Percentiles rank a stretch among this genome's conserved stretches.
These are phyloP conservation scores for Nebria salina DNA, from an alignment of 2,888 invertebrate genomes.

Conservation along the genomic window DNA sequence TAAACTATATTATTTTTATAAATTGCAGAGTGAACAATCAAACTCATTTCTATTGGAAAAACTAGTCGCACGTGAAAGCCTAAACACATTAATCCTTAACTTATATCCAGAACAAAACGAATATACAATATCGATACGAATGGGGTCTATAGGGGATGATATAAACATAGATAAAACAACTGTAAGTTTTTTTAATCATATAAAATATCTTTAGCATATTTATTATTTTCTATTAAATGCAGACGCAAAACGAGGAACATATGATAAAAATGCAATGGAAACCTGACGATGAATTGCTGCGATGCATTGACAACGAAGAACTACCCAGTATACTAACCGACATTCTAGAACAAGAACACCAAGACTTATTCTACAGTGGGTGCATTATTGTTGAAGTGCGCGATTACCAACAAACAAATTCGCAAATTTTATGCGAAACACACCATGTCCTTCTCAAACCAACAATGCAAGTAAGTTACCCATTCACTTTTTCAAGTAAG, in stretches of 20 bases:
- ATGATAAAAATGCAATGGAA: constrained; percentile 80
- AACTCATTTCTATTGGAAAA: constrained; percentile 83
- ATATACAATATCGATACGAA: constrained; percentile 70
- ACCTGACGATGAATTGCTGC: constrained; percentile 87
- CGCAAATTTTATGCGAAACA: constrained; percentile 80
- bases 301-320: constrained; percentile 90
- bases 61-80: constrained; percentile 83
- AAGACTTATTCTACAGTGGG: constrained; percentile 89
- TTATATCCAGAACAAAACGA: constrained; percentile 93
- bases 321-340: constrained; percentile 88
- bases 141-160: constrained; percentile 42
- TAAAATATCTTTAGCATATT: not conserved
- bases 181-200: not conserved
- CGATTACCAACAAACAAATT: constrained; percentile 86
- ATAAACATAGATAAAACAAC: constrained; percentile 35
- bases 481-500: not conserved
- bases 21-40: constrained; percentile 61
- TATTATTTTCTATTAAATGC: too few relatives aligned
- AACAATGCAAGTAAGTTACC: constrained; percentile 80
- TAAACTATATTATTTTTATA: constrained; percentile 57
- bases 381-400: constrained; percentile 92
- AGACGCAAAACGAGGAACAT: constrained; percentile 50
- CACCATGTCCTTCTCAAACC: constrained; percentile 89
- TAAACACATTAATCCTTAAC: constrained; percentile 90
- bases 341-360: constrained; percentile 82